Base-by-base conservation (phyloP, 2,888 invertebrate species). In the Mechanitis mazaeus region DNA sequence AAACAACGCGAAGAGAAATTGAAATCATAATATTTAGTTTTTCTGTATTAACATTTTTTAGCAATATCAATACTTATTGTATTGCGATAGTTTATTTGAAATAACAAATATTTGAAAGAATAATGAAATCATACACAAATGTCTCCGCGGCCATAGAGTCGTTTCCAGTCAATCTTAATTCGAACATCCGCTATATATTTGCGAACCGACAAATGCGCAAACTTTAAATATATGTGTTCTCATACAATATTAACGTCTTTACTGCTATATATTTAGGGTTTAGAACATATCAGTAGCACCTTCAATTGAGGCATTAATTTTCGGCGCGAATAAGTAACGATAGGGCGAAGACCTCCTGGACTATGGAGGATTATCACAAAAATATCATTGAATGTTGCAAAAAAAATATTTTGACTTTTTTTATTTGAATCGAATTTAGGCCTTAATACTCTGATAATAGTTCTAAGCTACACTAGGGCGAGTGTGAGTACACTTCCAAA, bases 161-260 rank as follows among this genome's bases (percentile, higher is more conserved):
- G 53, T 66, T 61, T 50, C 56, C 54, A 62, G 61, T 58, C 60
- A 58, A 66, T 62, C 66, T 64, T 64, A 66, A 66, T 64, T 54
- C 47, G 56, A 58, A 60, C 66, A 64, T 66, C 66, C 66, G 64
- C 56, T 59, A 61, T 57, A 56, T 60, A 64, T 66, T 64, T 55
- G 64, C 66, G 62, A 66, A 62, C 61, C 60, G 61, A 54, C 64
- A 62, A 55, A 64, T 58, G 64, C 57, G 61, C 64, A 62, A 66
- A 61, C 59, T 65, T 65, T 63, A 59, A 60, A 59, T 56, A 59
- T 57, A 56, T 50, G 46, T 56, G 55, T 11, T 46, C 45, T 42
- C 28, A 20, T 56, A 47, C 20, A 11, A 12, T n/a, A 45, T 47
- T 58, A 50, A 20, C 33, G 46, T n/a, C 58, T 60, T 59, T 65